Evolutionary conservation across 2,888 invertebrate genomes (phyloP).

Genomic region (Desoria tigrina): DNA sequence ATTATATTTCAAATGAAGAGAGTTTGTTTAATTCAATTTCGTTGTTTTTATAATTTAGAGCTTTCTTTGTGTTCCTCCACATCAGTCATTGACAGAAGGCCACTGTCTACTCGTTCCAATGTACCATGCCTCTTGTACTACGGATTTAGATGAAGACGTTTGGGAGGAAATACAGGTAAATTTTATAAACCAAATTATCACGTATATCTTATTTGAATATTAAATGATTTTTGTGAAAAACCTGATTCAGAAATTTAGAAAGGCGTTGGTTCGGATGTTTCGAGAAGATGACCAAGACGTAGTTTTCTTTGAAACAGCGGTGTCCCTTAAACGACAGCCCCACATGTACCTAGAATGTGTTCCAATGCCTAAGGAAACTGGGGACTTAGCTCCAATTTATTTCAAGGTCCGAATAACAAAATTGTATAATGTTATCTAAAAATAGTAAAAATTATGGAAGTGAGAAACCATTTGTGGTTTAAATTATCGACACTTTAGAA

Average conservation of each 20-base stretch:
- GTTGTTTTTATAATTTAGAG: no score
- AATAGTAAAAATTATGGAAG: no score
- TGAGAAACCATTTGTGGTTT: no score
- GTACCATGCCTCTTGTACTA: conserved; percentile 76
- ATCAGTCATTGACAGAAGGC: conserved; percentile 76
- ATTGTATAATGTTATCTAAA: no score
- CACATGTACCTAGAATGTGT: conserved; percentile 89
- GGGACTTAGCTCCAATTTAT: conserved; percentile 89
- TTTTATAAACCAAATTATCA: background rate
- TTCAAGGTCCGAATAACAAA: conserved; percentile 68
- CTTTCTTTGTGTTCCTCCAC: conserved; percentile 80
- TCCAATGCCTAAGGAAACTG: conserved; percentile 78
- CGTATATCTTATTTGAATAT: conserved; percentile 3
- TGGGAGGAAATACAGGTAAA: conserved; percentile 81
- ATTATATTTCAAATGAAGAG: background rate
- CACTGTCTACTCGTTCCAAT: conserved; percentile 84
- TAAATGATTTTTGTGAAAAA: no score
- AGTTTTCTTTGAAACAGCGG: conserved; percentile 87
- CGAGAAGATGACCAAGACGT: conserved; percentile 71
- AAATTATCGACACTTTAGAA: conserved; percentile 72
- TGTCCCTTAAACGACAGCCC: conserved; percentile 70
- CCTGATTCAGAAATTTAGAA: conserved; percentile 68
- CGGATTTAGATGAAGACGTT: conserved; percentile 88
- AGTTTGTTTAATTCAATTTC: no score
- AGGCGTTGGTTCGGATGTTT: conserved; percentile 77